Evolutionary conservation across 2,888 invertebrate genomes (phyloP).

Genomic region (Allolobophora icterica): DNA sequence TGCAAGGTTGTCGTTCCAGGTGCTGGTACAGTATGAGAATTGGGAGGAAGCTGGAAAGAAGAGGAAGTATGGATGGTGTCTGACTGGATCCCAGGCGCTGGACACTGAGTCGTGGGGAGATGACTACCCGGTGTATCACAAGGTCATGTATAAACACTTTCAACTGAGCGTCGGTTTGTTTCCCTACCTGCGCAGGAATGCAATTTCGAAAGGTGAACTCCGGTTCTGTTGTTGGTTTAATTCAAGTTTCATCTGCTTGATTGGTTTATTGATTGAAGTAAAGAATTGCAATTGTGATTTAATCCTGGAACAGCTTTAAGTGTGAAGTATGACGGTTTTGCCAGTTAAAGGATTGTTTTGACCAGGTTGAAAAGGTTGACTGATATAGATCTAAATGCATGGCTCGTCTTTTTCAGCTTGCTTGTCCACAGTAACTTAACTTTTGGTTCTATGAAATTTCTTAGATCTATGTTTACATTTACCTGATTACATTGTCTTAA

Average conservation of each 20-base stretch:
- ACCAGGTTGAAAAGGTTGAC: no score
- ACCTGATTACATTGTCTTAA: no score
- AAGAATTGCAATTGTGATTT: no score
- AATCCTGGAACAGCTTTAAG: no score
- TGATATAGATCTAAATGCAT: no score
- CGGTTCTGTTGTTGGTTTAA: not conserved
- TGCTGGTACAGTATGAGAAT: not conserved
- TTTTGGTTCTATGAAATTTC: no score
- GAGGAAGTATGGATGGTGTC: not conserved
- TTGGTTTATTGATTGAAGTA: not conserved
- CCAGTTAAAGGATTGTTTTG: no score
- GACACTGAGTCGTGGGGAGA: not conserved
- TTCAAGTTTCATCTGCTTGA: not conserved
- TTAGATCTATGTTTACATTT: no score
- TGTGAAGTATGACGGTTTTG: no score
- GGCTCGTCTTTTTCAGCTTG: no score
- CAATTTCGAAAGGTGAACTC: not conserved
- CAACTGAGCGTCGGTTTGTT: not conserved
- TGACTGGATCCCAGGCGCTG: not conserved
- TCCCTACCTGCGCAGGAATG: not conserved
- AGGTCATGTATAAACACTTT: not conserved
- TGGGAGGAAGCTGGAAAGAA: not conserved
- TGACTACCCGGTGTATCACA: not conserved
- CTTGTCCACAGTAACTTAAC: no score
- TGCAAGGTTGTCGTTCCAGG: not conserved